A percentile compares a stretch with the other conserved stretches of the same genome.
Conservation (phyloP, 2,888 invertebrate species). For the Phymatocera aterrima region DNA sequence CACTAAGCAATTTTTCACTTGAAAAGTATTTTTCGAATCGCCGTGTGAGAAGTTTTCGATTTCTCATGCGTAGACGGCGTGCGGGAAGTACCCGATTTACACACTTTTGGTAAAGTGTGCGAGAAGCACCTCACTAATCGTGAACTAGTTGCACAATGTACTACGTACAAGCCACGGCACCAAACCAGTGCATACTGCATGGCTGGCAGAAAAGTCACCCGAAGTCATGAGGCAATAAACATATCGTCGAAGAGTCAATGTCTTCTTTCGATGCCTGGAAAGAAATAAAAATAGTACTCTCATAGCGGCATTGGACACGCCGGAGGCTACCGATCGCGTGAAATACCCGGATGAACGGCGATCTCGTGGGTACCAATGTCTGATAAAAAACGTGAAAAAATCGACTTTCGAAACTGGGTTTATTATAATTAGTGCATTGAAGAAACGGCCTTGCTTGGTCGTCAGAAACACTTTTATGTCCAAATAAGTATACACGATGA, state of each 20-base stretch:
- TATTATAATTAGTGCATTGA: neutral
- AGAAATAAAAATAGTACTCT: neutral
- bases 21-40: no score
- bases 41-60: no score
- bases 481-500: neutral
- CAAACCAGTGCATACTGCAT: no score
- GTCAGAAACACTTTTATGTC: neutral
- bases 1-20: no score
- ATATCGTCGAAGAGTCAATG: neutral
- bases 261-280: neutral
- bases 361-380: conserved; percentile 1
- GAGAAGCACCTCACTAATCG: no score
- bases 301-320: conserved; percentile 11
- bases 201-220: no score
- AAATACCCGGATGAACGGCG: conserved; percentile 12
- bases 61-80: no score
- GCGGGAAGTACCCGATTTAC: no score
- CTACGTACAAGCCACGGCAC: no score
- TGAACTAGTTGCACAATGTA: no score
- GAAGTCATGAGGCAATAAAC: no score
- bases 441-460: neutral
- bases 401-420: neutral
- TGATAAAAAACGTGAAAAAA: neutral
- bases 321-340: conserved; percentile 4
- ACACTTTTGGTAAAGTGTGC: no score